Percentiles rank a stretch among this genome's conserved stretches.
Evolutionary conservation across 1,140 invertebrate genomes (phyloP).

Genomic region (Bombus cullumanus): DNA sequence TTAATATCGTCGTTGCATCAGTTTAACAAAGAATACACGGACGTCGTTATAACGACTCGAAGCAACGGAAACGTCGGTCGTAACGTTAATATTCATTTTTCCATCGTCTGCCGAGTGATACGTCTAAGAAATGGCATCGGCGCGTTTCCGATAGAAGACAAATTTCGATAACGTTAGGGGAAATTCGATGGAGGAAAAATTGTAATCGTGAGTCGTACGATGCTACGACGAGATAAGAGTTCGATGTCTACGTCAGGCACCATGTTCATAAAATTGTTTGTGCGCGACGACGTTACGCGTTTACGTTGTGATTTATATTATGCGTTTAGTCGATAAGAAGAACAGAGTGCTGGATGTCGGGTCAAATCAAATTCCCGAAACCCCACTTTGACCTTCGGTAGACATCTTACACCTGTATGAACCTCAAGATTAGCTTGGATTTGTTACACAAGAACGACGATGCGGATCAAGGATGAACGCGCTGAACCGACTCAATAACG

Average conservation of each 20-base stretch:
- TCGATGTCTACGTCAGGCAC: fast-evolving
- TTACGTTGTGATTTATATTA: neutral
- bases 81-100: neutral
- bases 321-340: too few species aligned
- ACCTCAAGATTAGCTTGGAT: constrained; percentile 41
- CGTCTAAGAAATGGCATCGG: too few species aligned
- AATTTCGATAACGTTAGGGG: neutral
- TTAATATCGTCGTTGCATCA: neutral
- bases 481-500: constrained; percentile 53
- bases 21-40: neutral
- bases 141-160: neutral
- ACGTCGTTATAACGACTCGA: neutral
- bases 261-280: too few species aligned
- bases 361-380: constrained; percentile 38
- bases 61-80: neutral
- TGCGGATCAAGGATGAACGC: constrained; percentile 65
- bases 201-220: too few species aligned
- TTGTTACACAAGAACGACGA: constrained; percentile 62
- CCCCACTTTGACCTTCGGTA: constrained; percentile 29
- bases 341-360: neutral
- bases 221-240: too few species aligned
- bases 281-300: neutral
- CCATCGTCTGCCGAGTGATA: neutral
- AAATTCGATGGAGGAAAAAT: too few species aligned
- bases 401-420: constrained; percentile 29